A percentile compares a stretch with the other conserved stretches of the same genome.
Conservation (phyloP, 2,113 vertebrate species). For the Mustelus asterias region DNA sequence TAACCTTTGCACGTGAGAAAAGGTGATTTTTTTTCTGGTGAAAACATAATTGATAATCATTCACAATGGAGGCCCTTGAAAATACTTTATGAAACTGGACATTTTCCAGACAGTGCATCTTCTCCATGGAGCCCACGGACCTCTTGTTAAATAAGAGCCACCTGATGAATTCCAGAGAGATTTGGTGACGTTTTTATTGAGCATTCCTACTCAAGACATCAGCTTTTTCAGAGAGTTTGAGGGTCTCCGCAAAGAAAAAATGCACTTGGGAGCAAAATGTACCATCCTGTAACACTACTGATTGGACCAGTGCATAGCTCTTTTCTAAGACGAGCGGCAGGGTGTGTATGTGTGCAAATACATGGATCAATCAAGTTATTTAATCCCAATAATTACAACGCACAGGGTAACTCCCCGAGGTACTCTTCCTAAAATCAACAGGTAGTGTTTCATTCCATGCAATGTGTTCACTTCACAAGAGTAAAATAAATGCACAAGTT, state of each 20-base stretch:
- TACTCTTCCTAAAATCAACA: not conserved
- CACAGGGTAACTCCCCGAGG: not conserved
- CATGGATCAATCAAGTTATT: not conserved
- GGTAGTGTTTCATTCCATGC: slow-evolving; percentile 1
- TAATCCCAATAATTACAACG: not conserved
- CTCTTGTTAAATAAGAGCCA: not conserved
- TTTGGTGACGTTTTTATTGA: not conserved
- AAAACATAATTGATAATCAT: not conserved
- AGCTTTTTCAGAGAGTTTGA: not conserved
- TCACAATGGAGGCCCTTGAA: not conserved
- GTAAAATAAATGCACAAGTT: slow-evolving; percentile 39
- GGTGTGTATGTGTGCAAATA: too few species aligned
- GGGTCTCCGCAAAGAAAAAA: not conserved
- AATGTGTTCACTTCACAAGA: slow-evolving; percentile 13
- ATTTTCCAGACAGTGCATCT: not conserved
- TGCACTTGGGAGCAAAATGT: not conserved
- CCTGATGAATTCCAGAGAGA: not conserved
- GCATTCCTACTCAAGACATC: not conserved
- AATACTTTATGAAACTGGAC: not conserved
- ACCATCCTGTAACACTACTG: not conserved
- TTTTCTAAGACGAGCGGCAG: not conserved
- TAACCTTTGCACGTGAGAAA: not conserved
- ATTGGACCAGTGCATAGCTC: not conserved
- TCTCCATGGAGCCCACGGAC: not conserved
- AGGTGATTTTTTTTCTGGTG: not conserved